Evolutionary conservation across 92 coral and sea anemone species (phyloP), one percentile per base, ranked within the genome.

Genomic region (Epizoanthus illoricatus): DNA sequence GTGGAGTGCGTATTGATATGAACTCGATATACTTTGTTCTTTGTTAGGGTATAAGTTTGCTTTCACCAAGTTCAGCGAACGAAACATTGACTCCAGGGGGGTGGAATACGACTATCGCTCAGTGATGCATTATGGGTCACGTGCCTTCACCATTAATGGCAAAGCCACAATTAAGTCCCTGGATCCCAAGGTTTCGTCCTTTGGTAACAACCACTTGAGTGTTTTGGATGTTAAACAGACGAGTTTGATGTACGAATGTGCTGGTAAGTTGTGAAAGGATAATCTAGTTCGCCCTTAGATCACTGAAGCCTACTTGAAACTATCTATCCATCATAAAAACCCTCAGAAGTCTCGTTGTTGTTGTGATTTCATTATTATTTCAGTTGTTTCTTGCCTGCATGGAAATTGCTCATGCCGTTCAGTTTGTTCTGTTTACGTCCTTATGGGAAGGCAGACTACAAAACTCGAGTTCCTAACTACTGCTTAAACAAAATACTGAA

Each of bases 131-230:
- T 94, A 94, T 74, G 92, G 96, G 1, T 69, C 75, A 52, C 63
- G 57, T 63, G 90, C 88, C 57, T 94, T 85, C 74, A 74, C 89
- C 76, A 90, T 45, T 55, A 88, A 90, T 68, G 88, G 89, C 23
- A 87, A 82, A 42, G 80, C 87, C 1, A 94, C 98, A 8, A 85
- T 94, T 20, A 88, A 64, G 61, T 86, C 96, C 20, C 86, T 75
- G 79, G 82, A 88, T 20, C 65, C 88, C 39, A 71, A 85, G 28
- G 55, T 90, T 65, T 76, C 59, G 84, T 67, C 42, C 59, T 91
- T 94, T 87, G 98, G 98, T n/a, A 94, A 94, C 70, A 80, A 75
- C 23, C 92, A 81, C 65, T 57, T 92, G 41, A 94, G 98, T 49
- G 47, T 42, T 3, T 75, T 94, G 88, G 98, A 94, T 74, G 90